Evolutionary conservation across 2,888 invertebrate genomes (phyloP).

Genomic region (Melolontha melolontha): DNA sequence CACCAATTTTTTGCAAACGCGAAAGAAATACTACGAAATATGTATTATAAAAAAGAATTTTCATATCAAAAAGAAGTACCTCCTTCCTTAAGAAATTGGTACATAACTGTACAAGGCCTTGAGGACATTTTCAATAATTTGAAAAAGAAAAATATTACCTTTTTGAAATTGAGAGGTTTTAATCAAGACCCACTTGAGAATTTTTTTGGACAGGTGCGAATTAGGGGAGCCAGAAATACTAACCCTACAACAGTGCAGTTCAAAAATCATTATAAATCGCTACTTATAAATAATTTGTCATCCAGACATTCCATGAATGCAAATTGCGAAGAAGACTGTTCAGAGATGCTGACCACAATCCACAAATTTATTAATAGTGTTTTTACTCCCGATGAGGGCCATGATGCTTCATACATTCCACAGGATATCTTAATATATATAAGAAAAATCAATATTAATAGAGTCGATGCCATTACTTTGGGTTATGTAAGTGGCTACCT

Average conservation of each 20-base stretch:
- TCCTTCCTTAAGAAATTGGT: too few species aligned
- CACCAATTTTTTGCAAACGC: too few species aligned
- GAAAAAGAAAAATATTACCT: not conserved
- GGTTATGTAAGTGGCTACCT: slow-evolving; percentile 6
- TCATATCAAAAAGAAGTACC: too few species aligned
- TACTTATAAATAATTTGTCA: not conserved
- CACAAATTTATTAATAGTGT: not conserved
- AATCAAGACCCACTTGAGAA: not conserved
- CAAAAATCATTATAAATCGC: slow-evolving; percentile 2
- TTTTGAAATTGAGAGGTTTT: not conserved
- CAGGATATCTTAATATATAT: not conserved
- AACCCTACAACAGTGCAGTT: slow-evolving; percentile 4
- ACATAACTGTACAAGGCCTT: too few species aligned
- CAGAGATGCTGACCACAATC: not conserved
- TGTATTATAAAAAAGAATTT: too few species aligned
- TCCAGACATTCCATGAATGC: too few species aligned
- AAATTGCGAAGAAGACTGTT: not conserved
- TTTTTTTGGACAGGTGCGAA: not conserved
- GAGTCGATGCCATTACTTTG: not conserved
- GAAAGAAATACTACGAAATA: too few species aligned
- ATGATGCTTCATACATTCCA: too few species aligned
- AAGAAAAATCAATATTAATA: not conserved
- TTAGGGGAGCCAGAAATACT: not conserved
- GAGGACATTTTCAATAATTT: too few species aligned
- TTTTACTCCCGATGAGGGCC: too few species aligned